These are phyloP conservation scores for Urophycis tenuis DNA, from an alignment of 2,797 vertebrate species.

Conservation along the genomic window DNA sequence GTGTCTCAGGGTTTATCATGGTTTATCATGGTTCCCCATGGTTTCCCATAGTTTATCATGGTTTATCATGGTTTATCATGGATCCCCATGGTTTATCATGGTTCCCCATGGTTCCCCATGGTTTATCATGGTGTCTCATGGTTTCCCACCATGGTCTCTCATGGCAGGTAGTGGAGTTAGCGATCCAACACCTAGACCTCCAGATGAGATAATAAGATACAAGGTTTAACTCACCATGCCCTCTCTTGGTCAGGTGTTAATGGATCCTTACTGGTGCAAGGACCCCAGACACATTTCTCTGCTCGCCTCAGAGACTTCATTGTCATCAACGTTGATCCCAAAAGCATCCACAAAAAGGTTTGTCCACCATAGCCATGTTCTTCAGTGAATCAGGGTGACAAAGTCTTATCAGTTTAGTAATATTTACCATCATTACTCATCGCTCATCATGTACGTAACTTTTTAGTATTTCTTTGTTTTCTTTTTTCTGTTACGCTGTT, in stretches of 20 bases:
- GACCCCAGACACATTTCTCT: conserved; percentile 77
- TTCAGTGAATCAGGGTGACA: not conserved
- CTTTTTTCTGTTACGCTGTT: too few relatives aligned
- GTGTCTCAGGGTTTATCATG: too few relatives aligned
- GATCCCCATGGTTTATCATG: too few relatives aligned
- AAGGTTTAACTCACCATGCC: not conserved
- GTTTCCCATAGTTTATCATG: too few relatives aligned
- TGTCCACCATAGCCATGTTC: conserved; percentile 29
- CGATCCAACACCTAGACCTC: not conserved
- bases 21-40: too few relatives aligned
- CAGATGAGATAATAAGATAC: not conserved
- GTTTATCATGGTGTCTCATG: too few relatives aligned
- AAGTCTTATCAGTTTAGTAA: not conserved
- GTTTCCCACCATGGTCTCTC: too few relatives aligned
- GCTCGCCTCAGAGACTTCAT: conserved; percentile 82
- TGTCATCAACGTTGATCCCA: conserved; percentile 78
- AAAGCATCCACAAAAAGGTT: conserved; percentile 87
- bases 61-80: too few relatives aligned
- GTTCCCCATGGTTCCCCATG: too few relatives aligned
- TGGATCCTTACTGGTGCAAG: conserved; percentile 72
- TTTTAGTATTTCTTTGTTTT: not conserved
- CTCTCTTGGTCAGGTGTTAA: conserved; percentile 73
- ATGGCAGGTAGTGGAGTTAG: too few relatives aligned
- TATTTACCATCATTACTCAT: too few relatives aligned
- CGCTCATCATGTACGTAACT: not conserved